Conservation (phyloP, 2,797 vertebrate genomes). For the Falco cherrug region DNA sequence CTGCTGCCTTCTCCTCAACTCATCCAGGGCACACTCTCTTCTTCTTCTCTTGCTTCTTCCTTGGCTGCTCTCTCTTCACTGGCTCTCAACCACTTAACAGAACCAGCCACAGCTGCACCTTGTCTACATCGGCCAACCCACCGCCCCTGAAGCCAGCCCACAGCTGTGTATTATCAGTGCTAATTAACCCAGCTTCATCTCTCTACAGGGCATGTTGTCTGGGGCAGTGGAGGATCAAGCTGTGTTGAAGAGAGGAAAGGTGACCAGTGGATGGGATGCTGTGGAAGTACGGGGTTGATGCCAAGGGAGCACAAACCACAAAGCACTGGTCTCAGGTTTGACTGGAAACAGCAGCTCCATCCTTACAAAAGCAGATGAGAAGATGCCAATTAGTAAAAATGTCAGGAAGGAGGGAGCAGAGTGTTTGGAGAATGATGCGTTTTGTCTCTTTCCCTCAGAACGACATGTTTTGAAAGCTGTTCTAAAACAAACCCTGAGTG, state of each 20-base stretch:
- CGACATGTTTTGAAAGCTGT: constrained; percentile 26
- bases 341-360: neutral
- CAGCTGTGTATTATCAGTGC: too few relatives aligned
- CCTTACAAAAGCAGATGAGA: neutral
- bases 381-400: neutral
- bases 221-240: neutral
- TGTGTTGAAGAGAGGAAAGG: neutral
- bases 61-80: too few relatives aligned
- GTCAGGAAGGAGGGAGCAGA: neutral
- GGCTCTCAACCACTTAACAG: too few relatives aligned
- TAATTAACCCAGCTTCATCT: too few relatives aligned
- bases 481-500: neutral
- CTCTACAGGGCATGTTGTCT: neutral
- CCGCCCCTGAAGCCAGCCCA: too few relatives aligned
- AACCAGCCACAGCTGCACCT: too few relatives aligned
- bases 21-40: too few relatives aligned
- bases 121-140: too few relatives aligned
- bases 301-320: neutral
- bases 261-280: neutral
- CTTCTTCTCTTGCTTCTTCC: too few relatives aligned
- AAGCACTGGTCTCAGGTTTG: fast-evolving
- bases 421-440: neutral
- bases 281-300: fast-evolving
- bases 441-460: neutral
- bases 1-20: too few relatives aligned